These are phyloP conservation scores for Alitta virens DNA, from an alignment of 2,888 invertebrate genomes.

Conservation along the genomic window DNA sequence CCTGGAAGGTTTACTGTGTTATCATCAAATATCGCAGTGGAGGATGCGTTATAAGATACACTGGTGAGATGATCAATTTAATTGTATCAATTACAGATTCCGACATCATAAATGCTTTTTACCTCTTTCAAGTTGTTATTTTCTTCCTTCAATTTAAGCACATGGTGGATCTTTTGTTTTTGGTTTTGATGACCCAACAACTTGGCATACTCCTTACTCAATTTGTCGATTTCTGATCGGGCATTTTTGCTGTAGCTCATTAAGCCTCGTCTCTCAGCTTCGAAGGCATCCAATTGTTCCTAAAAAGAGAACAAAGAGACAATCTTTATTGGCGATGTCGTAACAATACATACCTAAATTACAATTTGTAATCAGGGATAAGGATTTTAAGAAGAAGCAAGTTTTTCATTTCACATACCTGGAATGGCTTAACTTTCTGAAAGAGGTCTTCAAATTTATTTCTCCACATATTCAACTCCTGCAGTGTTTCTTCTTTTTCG, in stretches of 20 bases:
- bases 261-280: slow-evolving; percentile 57
- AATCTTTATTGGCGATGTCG: too few species aligned
- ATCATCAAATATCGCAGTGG: too few species aligned
- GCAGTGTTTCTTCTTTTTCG: too few species aligned
- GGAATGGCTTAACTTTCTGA: slow-evolving; percentile 50
- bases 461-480: slow-evolving; percentile 36
- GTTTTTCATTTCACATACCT: slow-evolving; percentile 16
- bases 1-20: too few species aligned
- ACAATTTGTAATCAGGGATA: neutral
- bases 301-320: slow-evolving; percentile 24
- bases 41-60: too few species aligned
- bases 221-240: slow-evolving; percentile 60
- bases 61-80: too few species aligned
- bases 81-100: too few species aligned
- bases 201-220: slow-evolving; percentile 64
- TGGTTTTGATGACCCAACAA: slow-evolving; percentile 68
- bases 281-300: slow-evolving; percentile 60
- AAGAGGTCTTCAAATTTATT: slow-evolving; percentile 46
- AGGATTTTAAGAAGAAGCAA: neutral
- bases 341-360: too few species aligned
- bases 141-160: slow-evolving; percentile 55
- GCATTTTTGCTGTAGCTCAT: slow-evolving; percentile 55
- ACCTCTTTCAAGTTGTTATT: slow-evolving; percentile 46
- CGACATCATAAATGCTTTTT: too few species aligned
- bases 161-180: slow-evolving; percentile 66